Evolutionary conservation across 2,888 invertebrate species (phyloP), one percentile per base, ranked within the genome.

Genomic region (Buathra laborator): DNA sequence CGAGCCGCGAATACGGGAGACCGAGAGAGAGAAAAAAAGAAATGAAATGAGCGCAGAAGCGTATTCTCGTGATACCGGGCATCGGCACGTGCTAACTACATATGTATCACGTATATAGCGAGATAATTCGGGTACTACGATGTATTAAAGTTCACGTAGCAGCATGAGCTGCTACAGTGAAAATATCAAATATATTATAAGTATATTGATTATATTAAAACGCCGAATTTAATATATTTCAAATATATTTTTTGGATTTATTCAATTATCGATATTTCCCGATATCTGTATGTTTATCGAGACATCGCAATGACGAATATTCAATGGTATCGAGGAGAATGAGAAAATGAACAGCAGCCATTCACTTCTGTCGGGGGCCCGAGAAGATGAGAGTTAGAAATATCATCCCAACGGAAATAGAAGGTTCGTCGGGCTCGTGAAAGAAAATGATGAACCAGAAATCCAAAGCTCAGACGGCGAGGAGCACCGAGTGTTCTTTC

Each of bases 401-500:
- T 82, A 84, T 74, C 70, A 85, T 87, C 86, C 68, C 67, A 74
- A 85, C 85, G 85, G 86, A 87, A 89, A 67, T 37, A 66, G 53
- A 66, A 48, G 48, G 12, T 12, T 7, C 37, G n/a, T 16, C 14
- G 43, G 53, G 51, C 37, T 62, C 53, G 48, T 74, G 83, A 85
- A 86, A 76, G 72, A 74, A 77, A 78, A 84, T 77, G 71, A 81
- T 77, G 88, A 89, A 88, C 88, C 90, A 84, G 77, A 77, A 78
- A 37, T 80, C 59, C 76, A 59, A 46, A 74, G 68, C 48, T n/a
- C 76, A 59, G 66, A 76, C 71, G 37, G 76, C 66, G 71, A 87
- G 87, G 88, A 84, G 79, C 83, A 51, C 75, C 87, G 87, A 80
- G 86, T 86, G 88, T 89, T 90, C 85, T 89, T 84, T 88, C 87